phyloP scores from a whole-genome alignment of 2,888 invertebrate genomes.

The Agrotis puta region DNA sequence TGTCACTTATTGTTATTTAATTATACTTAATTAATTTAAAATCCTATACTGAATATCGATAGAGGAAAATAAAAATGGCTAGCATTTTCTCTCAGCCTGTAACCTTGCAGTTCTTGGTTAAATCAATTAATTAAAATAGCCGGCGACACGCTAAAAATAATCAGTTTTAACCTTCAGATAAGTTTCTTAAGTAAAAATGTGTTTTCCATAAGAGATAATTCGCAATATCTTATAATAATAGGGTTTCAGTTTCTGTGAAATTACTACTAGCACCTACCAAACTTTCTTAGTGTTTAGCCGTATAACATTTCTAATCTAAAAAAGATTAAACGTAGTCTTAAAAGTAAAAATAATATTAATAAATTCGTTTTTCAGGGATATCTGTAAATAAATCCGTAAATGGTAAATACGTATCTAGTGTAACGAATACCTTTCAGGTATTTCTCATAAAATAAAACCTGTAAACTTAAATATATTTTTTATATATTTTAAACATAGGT shows the following conservation, averaged over 20 bases:
- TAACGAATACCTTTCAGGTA: too few species aligned
- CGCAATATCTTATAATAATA: not conserved
- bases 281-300: not conserved
- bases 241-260: slow-evolving; percentile 35
- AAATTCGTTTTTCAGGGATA: too few species aligned
- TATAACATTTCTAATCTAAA: not conserved
- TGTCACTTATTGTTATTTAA: not conserved
- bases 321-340: not conserved
- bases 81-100: not conserved
- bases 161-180: not conserved
- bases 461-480: not conserved
- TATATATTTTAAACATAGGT: not conserved
- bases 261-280: not conserved
- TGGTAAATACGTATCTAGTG: too few species aligned
- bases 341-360: not conserved
- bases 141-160: not conserved
- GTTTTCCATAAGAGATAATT: too few species aligned
- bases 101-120: not conserved
- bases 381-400: too few species aligned
- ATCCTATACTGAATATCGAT: not conserved
- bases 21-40: not conserved
- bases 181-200: not conserved
- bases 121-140: not conserved
- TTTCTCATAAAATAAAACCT: too few species aligned
- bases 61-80: not conserved